Evolutionary conservation across 2,888 invertebrate genomes (phyloP).

Genomic region (Pilophorus perplexus): DNA sequence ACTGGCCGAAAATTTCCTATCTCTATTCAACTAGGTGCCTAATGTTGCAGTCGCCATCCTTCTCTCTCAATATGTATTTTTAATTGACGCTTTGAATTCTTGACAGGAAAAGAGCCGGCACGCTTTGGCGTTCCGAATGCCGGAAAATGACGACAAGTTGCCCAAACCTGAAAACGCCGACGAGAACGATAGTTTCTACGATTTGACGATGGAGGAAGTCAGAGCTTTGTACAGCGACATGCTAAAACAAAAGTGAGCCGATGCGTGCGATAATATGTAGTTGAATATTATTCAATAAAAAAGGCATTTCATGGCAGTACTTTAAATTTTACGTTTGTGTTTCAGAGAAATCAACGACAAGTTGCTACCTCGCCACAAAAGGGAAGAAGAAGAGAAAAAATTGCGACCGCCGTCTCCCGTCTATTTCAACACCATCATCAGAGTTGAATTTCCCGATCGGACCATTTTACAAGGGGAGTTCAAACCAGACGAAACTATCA

Average conservation of each 20-base stretch:
- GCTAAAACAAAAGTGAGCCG: not conserved
- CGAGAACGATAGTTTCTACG: constrained; percentile 13
- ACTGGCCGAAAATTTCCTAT: no score
- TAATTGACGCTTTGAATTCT: no score
- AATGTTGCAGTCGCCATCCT: no score
- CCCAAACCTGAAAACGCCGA: not conserved
- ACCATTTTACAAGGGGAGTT: constrained; percentile 6
- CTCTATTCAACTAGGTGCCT: no score
- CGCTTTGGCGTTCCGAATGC: not conserved
- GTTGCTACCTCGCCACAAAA: not conserved
- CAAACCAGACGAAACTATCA: constrained; percentile 2
- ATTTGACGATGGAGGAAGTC: constrained; percentile 4
- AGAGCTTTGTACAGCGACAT: not conserved
- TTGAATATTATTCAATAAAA: no score
- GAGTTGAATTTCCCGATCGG: constrained; percentile 7
- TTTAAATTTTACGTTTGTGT: not conserved
- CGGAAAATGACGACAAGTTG: not conserved
- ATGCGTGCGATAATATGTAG: no score
- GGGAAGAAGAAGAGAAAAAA: constrained; percentile 17
- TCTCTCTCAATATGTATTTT: not conserved
- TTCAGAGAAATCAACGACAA: constrained; percentile 2
- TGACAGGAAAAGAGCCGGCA: not conserved
- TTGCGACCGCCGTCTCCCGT: not conserved
- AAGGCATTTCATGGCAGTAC: not conserved
- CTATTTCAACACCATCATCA: not conserved